These are phyloP conservation scores for Conchocele bisecta DNA, from an alignment of 2,888 invertebrate species.

Conservation along the genomic window DNA sequence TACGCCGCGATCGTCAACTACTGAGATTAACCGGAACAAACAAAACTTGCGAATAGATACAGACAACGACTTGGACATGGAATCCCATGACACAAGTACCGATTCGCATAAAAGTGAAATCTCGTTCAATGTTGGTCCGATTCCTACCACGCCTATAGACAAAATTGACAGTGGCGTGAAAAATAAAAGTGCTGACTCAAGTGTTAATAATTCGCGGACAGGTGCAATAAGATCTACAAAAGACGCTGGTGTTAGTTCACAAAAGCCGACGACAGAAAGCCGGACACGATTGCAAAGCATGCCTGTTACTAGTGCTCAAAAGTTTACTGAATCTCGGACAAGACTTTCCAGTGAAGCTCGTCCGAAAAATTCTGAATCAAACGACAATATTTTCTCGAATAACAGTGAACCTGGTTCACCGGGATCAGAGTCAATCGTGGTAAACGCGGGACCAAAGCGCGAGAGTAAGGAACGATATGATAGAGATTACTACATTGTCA, in stretches of 20 bases:
- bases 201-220: too few species aligned
- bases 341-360: background rate
- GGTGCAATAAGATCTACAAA: too few species aligned
- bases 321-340: background rate
- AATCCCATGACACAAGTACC: constrained; percentile 23
- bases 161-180: background rate
- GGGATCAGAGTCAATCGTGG: constrained; percentile 29
- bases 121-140: constrained; percentile 36
- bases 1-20: constrained; percentile 52
- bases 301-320: background rate
- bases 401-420: constrained; percentile 16
- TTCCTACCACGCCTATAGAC: constrained; percentile 8
- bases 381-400: constrained; percentile 12
- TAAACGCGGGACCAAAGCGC: constrained; percentile 72
- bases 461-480: constrained; percentile 69
- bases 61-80: constrained; percentile 30
- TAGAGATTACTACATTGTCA: constrained; percentile 72
- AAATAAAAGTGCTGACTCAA: too few species aligned
- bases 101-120: constrained; percentile 56
- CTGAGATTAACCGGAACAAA: constrained; percentile 43
- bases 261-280: constrained; percentile 1
- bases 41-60: constrained; percentile 32
- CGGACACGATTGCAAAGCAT: background rate
- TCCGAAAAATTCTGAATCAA: constrained; percentile 16
- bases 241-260: background rate